phyloP scores from a whole-genome alignment of 2,888 invertebrate genomes.

The Resseliella maxima region DNA sequence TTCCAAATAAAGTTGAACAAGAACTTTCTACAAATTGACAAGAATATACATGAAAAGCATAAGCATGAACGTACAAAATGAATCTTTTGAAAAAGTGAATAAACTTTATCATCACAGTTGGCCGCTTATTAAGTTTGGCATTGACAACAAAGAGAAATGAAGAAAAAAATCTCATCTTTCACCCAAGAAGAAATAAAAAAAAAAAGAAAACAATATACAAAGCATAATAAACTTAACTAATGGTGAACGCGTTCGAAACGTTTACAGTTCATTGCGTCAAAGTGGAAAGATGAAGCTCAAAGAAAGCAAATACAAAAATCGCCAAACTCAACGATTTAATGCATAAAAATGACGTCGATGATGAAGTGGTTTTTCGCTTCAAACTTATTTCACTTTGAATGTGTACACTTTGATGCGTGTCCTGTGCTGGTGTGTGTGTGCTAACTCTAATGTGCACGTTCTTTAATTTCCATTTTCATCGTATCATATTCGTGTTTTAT shows the following conservation, averaged over 20 bases:
- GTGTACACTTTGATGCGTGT: too few species aligned
- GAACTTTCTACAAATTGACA: background rate
- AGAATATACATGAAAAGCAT: background rate
- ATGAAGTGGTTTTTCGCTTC: background rate
- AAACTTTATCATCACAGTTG: conserved; percentile 16
- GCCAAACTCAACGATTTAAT: conserved; percentile 12
- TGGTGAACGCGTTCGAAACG: background rate
- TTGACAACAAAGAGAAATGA: background rate
- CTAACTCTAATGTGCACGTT: background rate
- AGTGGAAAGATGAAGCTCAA: background rate
- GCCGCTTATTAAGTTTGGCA: background rate
- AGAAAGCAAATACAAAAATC: background rate
- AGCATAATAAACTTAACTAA: background rate
- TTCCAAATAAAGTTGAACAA: background rate
- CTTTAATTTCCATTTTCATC: background rate
- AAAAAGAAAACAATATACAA: background rate
- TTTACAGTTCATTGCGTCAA: background rate
- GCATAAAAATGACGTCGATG: background rate
- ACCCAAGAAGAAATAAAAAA: background rate
- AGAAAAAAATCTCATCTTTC: background rate
- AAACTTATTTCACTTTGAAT: background rate
- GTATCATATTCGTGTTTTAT: background rate
- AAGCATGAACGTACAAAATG: background rate
- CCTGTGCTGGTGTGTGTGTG: background rate
- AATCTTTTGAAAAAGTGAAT: background rate